Conservation (phyloP, 2,888 invertebrate genomes). For the Mythimna lalbum region DNA sequence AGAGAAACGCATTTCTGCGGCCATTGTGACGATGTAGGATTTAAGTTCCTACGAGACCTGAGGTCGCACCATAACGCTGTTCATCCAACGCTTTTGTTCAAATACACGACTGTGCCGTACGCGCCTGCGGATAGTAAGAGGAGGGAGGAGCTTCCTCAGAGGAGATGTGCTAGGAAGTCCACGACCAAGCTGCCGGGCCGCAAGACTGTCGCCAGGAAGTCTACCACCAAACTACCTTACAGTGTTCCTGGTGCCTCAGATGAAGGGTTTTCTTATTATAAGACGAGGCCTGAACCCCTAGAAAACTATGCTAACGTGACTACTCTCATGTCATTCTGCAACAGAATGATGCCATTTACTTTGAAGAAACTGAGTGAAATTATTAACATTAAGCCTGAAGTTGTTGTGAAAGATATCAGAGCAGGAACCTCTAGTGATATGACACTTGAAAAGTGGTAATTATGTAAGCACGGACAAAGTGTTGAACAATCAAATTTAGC, state of each 20-base stretch:
- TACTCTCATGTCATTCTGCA: conserved; percentile 89
- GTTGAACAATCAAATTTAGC: conserved; percentile 45
- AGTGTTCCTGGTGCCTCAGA: conserved; percentile 45
- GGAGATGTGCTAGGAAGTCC: conserved; percentile 77
- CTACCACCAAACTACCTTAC: conserved; percentile 85
- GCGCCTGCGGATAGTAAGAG: conserved; percentile 51
- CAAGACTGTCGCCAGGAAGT: conserved; percentile 83
- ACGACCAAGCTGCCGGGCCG: conserved; percentile 77
- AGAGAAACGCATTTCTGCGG: conserved; percentile 68
- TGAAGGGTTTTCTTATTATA: conserved; percentile 87
- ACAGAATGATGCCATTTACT: conserved; percentile 83
- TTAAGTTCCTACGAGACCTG: conserved; percentile 70
- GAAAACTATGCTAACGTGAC: conserved; percentile 83
- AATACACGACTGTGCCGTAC: conserved; percentile 61
- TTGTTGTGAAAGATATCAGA: conserved; percentile 82
- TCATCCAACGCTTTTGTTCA: conserved; percentile 66
- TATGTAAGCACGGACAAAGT: conserved; percentile 37
- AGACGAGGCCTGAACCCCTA: conserved; percentile 78
- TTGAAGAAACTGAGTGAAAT: conserved; percentile 88
- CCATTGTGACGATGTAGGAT: conserved; percentile 69
- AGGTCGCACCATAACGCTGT: conserved; percentile 70
- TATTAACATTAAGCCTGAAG: conserved; percentile 87
- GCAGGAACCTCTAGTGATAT: conserved; percentile 46
- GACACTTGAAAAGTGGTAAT: conserved; percentile 26
- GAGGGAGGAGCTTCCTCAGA: conserved; percentile 54